Evolutionary conservation across 1,140 invertebrate species (phyloP), one percentile per base, ranked within the genome.

Genomic region (Aphidius gifuensis): DNA sequence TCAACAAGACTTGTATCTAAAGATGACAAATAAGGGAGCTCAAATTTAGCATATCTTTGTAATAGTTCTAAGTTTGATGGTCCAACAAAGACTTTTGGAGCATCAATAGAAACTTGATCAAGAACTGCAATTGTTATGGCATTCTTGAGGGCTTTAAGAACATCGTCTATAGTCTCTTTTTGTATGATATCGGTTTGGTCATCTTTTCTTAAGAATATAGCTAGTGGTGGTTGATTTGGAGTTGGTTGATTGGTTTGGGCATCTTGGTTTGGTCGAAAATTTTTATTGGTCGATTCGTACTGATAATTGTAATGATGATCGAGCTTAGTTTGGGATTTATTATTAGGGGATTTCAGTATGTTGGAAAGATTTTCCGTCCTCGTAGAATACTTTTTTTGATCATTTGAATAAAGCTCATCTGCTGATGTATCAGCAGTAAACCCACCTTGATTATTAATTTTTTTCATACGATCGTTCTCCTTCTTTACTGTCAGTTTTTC

Each of bases 151-250:
- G 86, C 78, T 40, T 78, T 79, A 5, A 93, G 75, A 4, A 92
- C 89, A 73, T 92, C 90, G 2, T 83, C 79, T 11, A 92, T 81
- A 68, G 84, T 86, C 4, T 83, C 71, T 66, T 79, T 56, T 74
- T 82, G 76, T 58, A 82, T 75, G 5, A 82, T 76, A 32, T 32
- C 4, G 23, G 23, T 32, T 4, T 72, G 55, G 23, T 75, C 74
- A 23, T 79, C 74, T 64, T 82, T 82, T 6, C 85, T 83, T 82
- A 91, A 85, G 68, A 90, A 93, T 61, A 93, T 89, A 6, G 91
- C 89, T 42, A 92, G 71, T 1, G 91, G 90, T 2, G 91, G 91
- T 74, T 92, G 90, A 77, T 93, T 90, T 0, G 91, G 87, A 54
- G 78, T 76, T 0, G 76, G 74, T 39, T 74, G 71, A 0, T 68